Evolutionary conservation across 2,113 vertebrate genomes (phyloP).

Genomic region (Cryptotis parvus): DNA sequence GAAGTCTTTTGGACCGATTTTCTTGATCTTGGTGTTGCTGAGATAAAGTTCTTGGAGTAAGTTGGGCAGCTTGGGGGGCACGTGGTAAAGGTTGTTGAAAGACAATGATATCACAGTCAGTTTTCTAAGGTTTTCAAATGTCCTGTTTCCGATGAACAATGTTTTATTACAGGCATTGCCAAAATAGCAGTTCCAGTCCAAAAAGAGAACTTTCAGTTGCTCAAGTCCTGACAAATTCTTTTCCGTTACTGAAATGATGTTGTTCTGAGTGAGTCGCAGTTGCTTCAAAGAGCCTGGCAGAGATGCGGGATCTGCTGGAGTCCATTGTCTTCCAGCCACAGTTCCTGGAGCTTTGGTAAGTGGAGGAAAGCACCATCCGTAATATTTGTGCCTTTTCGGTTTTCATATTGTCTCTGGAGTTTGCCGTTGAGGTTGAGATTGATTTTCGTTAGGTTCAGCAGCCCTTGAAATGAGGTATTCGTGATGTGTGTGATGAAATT

Average conservation of each 20-base stretch:
- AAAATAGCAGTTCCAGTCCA: conserved; percentile 75
- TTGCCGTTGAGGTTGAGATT: conserved; percentile 69
- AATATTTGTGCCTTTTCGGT: conserved; percentile 66
- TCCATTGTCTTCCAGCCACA: conserved; percentile 70
- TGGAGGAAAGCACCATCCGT: conserved; percentile 49
- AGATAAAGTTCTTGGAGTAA: conserved; percentile 49
- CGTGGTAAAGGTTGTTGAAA: conserved; percentile 64
- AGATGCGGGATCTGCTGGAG: not conserved
- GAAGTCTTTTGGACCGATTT: conserved; percentile 85
- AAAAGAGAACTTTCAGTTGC: conserved; percentile 54
- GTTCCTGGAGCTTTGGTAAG: conserved; percentile 43
- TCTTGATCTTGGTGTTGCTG: conserved; percentile 82
- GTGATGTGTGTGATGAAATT: conserved; percentile 85
- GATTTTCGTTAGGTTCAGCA: conserved; percentile 72
- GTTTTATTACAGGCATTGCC: conserved; percentile 42
- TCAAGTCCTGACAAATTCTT: conserved; percentile 45
- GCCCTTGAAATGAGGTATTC: conserved; percentile 67
- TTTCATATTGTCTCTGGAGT: not conserved
- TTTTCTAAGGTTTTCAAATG: conserved; percentile 50
- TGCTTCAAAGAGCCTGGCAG: conserved; percentile 63
- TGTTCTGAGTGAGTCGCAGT: conserved; percentile 67
- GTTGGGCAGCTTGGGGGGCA: conserved; percentile 57
- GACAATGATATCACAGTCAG: conserved; percentile 66
- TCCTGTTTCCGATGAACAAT: not conserved
- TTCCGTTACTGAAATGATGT: not conserved